phyloP scores from a whole-genome alignment of 2,797 vertebrate genomes.

The Schizopygopsis pylzovi region DNA sequence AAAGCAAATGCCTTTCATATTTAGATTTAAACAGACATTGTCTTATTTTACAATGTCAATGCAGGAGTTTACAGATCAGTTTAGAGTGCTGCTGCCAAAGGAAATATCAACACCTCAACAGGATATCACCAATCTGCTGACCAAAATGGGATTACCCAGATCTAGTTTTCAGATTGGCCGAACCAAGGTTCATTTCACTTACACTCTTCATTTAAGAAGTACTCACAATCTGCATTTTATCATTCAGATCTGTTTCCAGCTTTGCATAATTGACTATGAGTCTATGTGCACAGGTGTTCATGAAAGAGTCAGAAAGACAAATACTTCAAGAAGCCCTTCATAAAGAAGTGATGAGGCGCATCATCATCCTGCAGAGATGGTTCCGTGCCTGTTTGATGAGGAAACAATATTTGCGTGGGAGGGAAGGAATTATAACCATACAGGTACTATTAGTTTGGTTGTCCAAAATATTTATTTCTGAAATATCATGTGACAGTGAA shows the following conservation, averaged over 20 bases:
- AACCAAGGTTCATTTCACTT: slow-evolving; percentile 82
- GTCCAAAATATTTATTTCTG: background rate
- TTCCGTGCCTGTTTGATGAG: slow-evolving; percentile 85
- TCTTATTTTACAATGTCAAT: background rate
- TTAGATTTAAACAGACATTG: slow-evolving; percentile 1
- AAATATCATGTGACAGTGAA: background rate
- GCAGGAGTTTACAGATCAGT: slow-evolving; percentile 90
- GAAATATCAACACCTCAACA: slow-evolving; percentile 75
- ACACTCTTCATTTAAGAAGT: background rate
- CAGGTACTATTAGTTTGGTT: slow-evolving; percentile 77
- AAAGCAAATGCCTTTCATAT: background rate
- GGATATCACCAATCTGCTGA: slow-evolving; percentile 82
- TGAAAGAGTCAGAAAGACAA: slow-evolving; percentile 87
- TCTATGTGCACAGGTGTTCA: slow-evolving; percentile 84
- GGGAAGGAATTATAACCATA: slow-evolving; percentile 79
- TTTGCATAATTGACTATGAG: background rate
- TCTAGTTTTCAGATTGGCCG: slow-evolving; percentile 90
- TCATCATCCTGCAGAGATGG: slow-evolving; percentile 91
- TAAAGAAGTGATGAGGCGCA: slow-evolving; percentile 85
- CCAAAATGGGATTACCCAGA: slow-evolving; percentile 79
- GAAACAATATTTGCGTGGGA: slow-evolving; percentile 81
- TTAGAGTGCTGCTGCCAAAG: slow-evolving; percentile 88
- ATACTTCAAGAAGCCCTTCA: slow-evolving; percentile 86
- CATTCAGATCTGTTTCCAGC: background rate
- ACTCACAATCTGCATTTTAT: background rate